Percentiles rank a stretch among this genome's conserved stretches.
phyloP scores from a whole-genome alignment of 2,113 vertebrate genomes.

The Orientallactaga bullata region DNA sequence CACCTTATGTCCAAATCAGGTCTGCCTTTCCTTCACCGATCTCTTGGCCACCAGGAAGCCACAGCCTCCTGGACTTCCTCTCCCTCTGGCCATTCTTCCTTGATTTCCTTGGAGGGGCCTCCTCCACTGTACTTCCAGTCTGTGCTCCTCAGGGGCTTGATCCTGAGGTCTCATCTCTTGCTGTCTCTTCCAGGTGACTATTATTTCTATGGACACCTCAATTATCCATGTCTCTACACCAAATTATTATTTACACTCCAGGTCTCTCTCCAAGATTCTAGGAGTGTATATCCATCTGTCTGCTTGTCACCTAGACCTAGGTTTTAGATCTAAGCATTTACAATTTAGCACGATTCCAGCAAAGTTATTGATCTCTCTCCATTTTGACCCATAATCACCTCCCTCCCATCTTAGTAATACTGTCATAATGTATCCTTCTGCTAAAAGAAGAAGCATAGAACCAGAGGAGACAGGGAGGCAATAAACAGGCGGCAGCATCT shows the following conservation, averaged over 20 bases:
- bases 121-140: background rate
- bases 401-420: background rate
- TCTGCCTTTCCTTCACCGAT: background rate
- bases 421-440: background rate
- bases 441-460: background rate
- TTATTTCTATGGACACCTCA: background rate
- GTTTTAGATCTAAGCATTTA: background rate
- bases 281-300: background rate
- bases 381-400: background rate
- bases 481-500: background rate
- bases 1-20: background rate
- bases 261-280: background rate
- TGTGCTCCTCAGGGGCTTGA: too few species aligned
- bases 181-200: background rate
- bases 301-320: background rate
- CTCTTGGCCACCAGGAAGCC: too few species aligned
- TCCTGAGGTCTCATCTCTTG: too few species aligned
- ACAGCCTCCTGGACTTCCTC: background rate
- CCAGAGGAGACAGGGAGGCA: background rate
- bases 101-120: background rate
- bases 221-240: background rate
- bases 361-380: conserved; percentile 25
- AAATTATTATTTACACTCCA: background rate
- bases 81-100: background rate
- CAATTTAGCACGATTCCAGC: background rate